phyloP scores from a whole-genome alignment of 2,888 invertebrate genomes.

The Drosophila kuntzei region DNA sequence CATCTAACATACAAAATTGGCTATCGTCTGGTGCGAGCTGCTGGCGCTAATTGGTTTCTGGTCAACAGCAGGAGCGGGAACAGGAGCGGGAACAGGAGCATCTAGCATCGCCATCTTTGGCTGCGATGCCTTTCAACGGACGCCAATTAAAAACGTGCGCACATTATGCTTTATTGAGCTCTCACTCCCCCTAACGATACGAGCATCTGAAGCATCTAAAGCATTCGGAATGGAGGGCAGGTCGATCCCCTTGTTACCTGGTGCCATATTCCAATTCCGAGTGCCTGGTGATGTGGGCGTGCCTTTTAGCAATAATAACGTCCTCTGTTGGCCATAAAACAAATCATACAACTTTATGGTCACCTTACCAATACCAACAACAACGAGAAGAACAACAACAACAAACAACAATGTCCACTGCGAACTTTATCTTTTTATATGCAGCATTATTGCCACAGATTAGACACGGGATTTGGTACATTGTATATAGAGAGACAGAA shows the following conservation, averaged over 20 bases:
- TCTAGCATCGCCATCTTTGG: conserved; percentile 40
- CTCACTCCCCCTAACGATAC: conserved; percentile 29
- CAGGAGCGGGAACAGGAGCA: neutral
- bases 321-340: conserved; percentile 81
- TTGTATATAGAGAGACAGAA: no score
- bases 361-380: conserved; percentile 58
- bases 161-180: conserved; percentile 81
- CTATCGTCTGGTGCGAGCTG: conserved; percentile 58
- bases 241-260: conserved; percentile 48
- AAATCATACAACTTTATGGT: conserved; percentile 83
- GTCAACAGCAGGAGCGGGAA: conserved; percentile 52
- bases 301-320: conserved; percentile 81
- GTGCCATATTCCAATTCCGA: conserved; percentile 18
- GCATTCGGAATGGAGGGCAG: conserved; percentile 22
- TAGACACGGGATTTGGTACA: conserved; percentile 80
- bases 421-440: conserved; percentile 82
- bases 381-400: neutral
- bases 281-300: conserved; percentile 60
- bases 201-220: conserved; percentile 13
- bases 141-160: conserved; percentile 81
- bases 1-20: conserved; percentile 49
- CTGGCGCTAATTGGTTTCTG: conserved; percentile 81
- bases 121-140: conserved; percentile 64
- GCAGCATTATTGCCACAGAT: conserved; percentile 82
- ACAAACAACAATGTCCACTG: conserved; percentile 65